Evolutionary conservation across 2,113 vertebrate species (phyloP), one percentile per base, ranked within the genome.

Genomic region (Lethenteron reissneri): DNA sequence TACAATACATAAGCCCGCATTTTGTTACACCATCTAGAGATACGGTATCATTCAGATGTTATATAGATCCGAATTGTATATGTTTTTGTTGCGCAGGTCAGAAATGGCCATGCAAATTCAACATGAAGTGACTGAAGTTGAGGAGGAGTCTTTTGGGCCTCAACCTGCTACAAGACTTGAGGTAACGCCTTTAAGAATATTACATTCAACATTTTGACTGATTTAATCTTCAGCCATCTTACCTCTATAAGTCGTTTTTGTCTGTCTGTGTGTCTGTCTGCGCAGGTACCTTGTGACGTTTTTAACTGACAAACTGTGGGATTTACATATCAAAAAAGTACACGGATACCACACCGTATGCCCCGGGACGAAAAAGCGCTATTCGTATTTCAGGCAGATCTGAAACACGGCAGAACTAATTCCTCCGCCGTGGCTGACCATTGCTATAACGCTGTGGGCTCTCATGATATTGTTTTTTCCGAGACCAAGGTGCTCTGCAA

Each of bases 141-240:
- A 92, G 73, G 92, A 96, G 10, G 91, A 95, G 73, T 87, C 75
- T 78, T 89, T 85, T 74, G 92, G 94, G 1, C 94, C 94, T 1
- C 92, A 99, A 76, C 87, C 85, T 12, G 75, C 97, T 58, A 79
- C 80, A 59, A 82, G 87, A 73, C 72, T 99, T 59, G 94, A 99
- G 87, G 91, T 96, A 77, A 74, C 17, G 58, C 11, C 57, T 14
- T 68, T 56, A 11, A 19, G n/a, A 19, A 57, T 25, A 10, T 57
- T 10, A 12, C 19, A 56, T 8, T 71, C 12, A 12, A 56, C 56
- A 10, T 6, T 25, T 71, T 12, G 15, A 57, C n/a, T 10, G 21
- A 56, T 71, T 17, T 11, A 17, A 56, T 41, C 10, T 19, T 10
- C 19, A 56, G 10, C 21, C 13, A 41, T 71, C 41, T 41, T 41